Percentiles rank a stretch among this genome's conserved stretches.
Conservation (phyloP, 2,113 vertebrate species). For the Cavia porcellus region DNA sequence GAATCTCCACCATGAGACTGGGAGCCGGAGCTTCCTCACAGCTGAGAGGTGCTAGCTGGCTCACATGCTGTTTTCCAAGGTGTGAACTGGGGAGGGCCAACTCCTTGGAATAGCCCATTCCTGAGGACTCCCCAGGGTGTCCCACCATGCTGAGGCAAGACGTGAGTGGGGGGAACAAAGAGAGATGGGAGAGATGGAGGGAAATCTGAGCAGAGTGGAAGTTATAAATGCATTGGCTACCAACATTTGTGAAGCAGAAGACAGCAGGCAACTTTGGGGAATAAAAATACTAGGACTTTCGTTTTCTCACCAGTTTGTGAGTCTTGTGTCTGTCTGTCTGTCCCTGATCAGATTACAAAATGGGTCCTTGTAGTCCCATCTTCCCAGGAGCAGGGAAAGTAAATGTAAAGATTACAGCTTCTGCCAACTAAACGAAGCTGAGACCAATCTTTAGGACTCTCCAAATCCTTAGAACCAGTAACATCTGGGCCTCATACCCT, state of each 20-base stretch:
- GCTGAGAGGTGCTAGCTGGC: constrained; percentile 66
- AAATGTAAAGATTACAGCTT: background rate
- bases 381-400: background rate
- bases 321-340: background rate
- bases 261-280: background rate
- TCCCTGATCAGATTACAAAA: background rate
- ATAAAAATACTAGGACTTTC: background rate
- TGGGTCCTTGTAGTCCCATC: background rate
- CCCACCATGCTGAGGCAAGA: background rate
- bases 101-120: background rate
- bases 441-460: background rate
- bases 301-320: background rate
- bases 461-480: background rate
- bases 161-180: background rate
- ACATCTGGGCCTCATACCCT: background rate
- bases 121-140: background rate
- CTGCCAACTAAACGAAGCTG: background rate
- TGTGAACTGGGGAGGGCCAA: background rate
- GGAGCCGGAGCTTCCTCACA: background rate
- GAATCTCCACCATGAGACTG: background rate
- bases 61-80: constrained; percentile 41
- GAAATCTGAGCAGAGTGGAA: background rate
- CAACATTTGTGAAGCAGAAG: background rate
- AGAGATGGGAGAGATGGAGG: background rate
- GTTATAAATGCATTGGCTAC: background rate